Evolutionary conservation across 2,797 vertebrate species (phyloP).

Genomic region (Melanotaenia parkinsoni): DNA sequence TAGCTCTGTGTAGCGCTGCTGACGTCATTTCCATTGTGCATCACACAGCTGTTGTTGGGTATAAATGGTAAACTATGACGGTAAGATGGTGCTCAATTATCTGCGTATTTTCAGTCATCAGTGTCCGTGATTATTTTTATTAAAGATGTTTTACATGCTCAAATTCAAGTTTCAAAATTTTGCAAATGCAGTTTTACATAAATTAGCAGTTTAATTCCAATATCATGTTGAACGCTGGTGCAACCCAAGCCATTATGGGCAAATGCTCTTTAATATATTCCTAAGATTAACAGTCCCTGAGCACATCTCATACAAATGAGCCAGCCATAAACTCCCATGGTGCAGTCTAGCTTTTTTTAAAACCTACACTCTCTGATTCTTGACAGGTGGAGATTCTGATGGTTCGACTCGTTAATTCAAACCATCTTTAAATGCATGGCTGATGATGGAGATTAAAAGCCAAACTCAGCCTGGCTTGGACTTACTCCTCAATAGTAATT

Average conservation of each 20-base stretch:
- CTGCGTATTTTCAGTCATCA: not conserved
- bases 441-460: constrained; percentile 54
- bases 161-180: not conserved
- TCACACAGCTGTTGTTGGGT: constrained; percentile 14
- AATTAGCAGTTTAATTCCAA: constrained; percentile 12
- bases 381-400: constrained; percentile 61
- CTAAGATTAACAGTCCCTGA: constrained; percentile 45
- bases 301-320: constrained; percentile 35
- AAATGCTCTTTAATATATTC: constrained; percentile 39
- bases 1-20: not conserved
- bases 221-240: constrained; percentile 20
- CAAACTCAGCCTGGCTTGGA: constrained; percentile 50
- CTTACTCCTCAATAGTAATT: constrained; percentile 30
- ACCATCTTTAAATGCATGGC: constrained; percentile 39
- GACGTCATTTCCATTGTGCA: constrained; percentile 34
- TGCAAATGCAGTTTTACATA: not conserved
- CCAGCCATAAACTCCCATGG: constrained; percentile 54
- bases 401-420: constrained; percentile 69
- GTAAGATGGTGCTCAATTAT: not conserved
- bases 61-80: not conserved
- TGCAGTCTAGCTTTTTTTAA: constrained; percentile 44
- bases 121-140: not conserved
- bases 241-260: constrained; percentile 43
- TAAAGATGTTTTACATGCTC: not conserved
- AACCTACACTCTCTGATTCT: constrained; percentile 28